Base-by-base conservation (phyloP, 1,140 invertebrate genomes). In the Prorops nasuta region DNA sequence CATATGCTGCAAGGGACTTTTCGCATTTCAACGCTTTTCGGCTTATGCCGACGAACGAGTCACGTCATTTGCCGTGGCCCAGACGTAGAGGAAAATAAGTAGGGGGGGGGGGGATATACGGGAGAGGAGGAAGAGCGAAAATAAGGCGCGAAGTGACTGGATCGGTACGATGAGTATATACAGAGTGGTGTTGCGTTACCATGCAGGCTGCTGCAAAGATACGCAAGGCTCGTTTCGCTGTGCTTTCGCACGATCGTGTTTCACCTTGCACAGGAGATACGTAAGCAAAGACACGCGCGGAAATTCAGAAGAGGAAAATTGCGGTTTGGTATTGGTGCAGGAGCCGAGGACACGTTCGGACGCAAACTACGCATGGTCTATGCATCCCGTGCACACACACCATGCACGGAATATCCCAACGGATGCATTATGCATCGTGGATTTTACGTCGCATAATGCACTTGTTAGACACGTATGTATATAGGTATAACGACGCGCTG, bases 371-470 rank as follows among this genome's bases (percentile, higher is more conserved):
- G n/a, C n/a, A n/a, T n/a, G n/a, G n/a, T n/a, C n/a, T n/a, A n/a
- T n/a, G n/a, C n/a, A n/a, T n/a, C n/a, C n/a, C n/a, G n/a, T n/a
- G n/a, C n/a, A 66, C 54, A 58, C 56, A 42, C 47, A 49, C 54
- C n/a, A n/a, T n/a, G n/a, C n/a, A n/a, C n/a, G n/a, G n/a, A n/a
- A n/a, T n/a, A n/a, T n/a, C n/a, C n/a, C n/a, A n/a, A n/a, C 45
- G 32, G 47, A 69, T 69, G 52, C 60, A 68, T 69, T 68, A 68
- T 69, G 66, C 67, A 68, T 65, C 54, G 42, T 38, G 52, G 55
- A 70, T 68, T 68, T 70, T 66, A 67, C 54, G 55, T 42, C 45
- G 60, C 55, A 64, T 67, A 68, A 69, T 68, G 60, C 64, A 66
- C 52, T 68, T 65, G 60, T 67, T n/a, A n/a, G n/a, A n/a, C n/a